A percentile compares a stretch with the other conserved stretches of the same genome.
Conservation (phyloP, 2,888 invertebrate species). For the Sarcophaga subvicina region DNA sequence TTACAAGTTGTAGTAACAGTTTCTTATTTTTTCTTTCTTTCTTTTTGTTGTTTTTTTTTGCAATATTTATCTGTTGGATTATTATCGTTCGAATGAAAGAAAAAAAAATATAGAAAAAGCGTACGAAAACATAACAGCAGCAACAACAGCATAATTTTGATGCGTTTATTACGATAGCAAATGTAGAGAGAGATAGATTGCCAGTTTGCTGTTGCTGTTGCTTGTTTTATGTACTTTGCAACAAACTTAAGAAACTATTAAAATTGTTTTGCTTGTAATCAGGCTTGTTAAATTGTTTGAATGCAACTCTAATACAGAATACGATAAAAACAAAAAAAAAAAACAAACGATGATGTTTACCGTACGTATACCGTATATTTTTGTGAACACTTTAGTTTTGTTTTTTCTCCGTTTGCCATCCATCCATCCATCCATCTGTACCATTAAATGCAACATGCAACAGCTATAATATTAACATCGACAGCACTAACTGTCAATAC, state of each 20-base stretch:
- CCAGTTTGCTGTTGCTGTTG: background rate
- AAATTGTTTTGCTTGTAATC: slow-evolving; percentile 56
- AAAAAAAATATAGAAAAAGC: background rate
- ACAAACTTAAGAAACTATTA: slow-evolving; percentile 61
- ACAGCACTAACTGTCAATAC: slow-evolving; percentile 46
- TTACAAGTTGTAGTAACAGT: slow-evolving; percentile 67
- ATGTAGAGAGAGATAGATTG: background rate
- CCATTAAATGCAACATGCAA: slow-evolving; percentile 10
- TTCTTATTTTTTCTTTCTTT: slow-evolving; percentile 11
- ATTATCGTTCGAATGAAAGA: slow-evolving; percentile 48
- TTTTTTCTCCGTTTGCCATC: background rate
- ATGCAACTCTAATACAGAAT: slow-evolving; percentile 11
- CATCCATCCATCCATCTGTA: slow-evolving; percentile 23
- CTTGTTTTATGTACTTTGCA: slow-evolving; percentile 57
- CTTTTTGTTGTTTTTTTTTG: background rate
- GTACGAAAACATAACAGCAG: slow-evolving; percentile 9
- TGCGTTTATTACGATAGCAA: slow-evolving; percentile 30
- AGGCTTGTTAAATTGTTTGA: slow-evolving; percentile 44
- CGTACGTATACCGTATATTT: slow-evolving; percentile 30
- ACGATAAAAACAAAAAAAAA: background rate
- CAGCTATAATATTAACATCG: background rate
- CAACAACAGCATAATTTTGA: slow-evolving; percentile 28
- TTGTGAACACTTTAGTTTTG: background rate
- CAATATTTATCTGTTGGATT: slow-evolving; percentile 40
- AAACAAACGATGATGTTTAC: slow-evolving; percentile 20